Evolutionary conservation across 2,113 vertebrate genomes (phyloP).

Genomic region (Hepsetus odoe): DNA sequence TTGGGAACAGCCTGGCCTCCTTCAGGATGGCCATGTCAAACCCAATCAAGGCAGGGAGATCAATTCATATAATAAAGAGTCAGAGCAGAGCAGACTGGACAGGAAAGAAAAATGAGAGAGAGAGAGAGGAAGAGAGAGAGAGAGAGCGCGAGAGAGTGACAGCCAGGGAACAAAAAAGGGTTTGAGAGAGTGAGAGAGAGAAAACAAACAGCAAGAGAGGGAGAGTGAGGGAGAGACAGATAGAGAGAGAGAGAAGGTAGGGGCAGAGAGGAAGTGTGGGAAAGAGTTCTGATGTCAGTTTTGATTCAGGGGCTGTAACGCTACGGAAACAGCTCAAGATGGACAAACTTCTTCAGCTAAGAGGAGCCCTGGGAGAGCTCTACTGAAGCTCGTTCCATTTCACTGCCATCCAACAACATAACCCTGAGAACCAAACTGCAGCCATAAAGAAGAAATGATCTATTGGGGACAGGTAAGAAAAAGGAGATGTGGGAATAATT

Average conservation of each 20-base stretch:
- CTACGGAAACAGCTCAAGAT: conserved; percentile 20
- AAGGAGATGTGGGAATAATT: conserved; percentile 10
- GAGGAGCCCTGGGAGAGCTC: conserved; percentile 39
- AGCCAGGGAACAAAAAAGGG: background rate
- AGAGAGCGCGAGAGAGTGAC: conserved; percentile 45
- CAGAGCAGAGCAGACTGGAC: background rate
- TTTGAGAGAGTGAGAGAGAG: background rate
- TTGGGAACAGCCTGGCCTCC: conserved; percentile 1
- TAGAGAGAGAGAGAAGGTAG: conserved; percentile 6
- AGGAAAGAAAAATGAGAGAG: background rate
- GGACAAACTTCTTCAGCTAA: conserved; percentile 30
- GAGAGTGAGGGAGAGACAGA: conserved; percentile 41
- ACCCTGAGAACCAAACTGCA: conserved; percentile 24
- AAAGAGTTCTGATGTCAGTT: conserved; percentile 37
- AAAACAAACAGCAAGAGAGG: background rate
- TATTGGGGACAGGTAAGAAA: conserved; percentile 14
- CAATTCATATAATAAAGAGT: conserved; percentile 30
- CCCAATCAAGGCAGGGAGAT: conserved; percentile 29
- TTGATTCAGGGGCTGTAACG: conserved; percentile 11
- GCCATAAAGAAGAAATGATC: conserved; percentile 35
- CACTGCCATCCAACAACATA: conserved; percentile 18
- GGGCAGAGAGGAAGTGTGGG: background rate
- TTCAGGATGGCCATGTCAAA: conserved; percentile 9
- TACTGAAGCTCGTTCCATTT: conserved; percentile 27
- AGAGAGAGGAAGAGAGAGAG: background rate